Percentiles rank a stretch among this genome's conserved stretches.
Conservation (phyloP, 37 sponge, comb jelly and placozoan genomes). For the Hormiphora californensis region DNA sequence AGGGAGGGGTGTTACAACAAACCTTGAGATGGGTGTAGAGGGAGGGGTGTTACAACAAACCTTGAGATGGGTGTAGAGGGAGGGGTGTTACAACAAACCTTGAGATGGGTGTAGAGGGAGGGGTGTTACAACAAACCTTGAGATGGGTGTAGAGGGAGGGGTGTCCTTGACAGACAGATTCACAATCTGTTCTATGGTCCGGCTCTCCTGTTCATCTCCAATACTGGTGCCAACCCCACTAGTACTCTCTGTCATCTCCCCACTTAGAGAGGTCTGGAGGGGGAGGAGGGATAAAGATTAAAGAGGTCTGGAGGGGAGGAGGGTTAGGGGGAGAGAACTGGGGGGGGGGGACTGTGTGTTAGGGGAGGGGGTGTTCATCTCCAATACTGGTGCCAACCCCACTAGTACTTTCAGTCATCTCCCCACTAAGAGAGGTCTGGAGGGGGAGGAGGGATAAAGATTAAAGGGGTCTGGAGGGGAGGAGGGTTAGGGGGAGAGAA, state of each 20-base stretch:
- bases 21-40: too few relatives aligned
- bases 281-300: not conserved
- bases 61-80: too few relatives aligned
- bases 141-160: not conserved
- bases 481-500: too few relatives aligned
- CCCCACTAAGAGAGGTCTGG: not conserved
- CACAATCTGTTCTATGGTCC: conserved; percentile 12
- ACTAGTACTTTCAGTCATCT: too few relatives aligned
- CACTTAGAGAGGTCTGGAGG: not conserved
- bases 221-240: conserved; percentile 18
- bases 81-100: not conserved
- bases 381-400: too few relatives aligned
- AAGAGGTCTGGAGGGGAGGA: not conserved
- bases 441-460: too few relatives aligned
- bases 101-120: not conserved
- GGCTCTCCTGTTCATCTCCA: conserved; percentile 1
- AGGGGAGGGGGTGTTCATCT: too few relatives aligned
- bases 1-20: too few relatives aligned
- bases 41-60: too few relatives aligned
- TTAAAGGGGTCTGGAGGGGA: too few relatives aligned
- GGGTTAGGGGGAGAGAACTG: not conserved
- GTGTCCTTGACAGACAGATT: not conserved
- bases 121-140: not conserved
- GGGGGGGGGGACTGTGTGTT: not conserved
- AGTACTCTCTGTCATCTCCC: conserved; percentile 34